Evolutionary conservation across 1,140 invertebrate species (phyloP), one percentile per base, ranked within the genome.

Genomic region (Drosophila tani): DNA sequence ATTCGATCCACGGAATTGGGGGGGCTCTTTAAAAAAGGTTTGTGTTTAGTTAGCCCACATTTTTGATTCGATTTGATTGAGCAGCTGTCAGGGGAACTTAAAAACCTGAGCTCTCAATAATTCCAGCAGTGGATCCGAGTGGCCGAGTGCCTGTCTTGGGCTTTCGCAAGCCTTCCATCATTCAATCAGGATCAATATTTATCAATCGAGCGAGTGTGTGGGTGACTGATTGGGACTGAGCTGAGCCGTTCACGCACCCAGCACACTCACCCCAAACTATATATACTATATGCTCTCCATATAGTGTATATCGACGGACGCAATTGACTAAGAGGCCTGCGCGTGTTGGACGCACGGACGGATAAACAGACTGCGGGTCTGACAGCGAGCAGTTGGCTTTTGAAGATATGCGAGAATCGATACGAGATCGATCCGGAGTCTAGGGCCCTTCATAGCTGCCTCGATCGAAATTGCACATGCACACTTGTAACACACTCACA

Each of bases 151-250:
- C 70, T 69, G 81, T 66, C 75, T 66, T 9, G 45, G 82, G 67
- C 75, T 80, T 69, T 80, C 67, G 84, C 78, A 78, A 88, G 84
- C 84, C 77, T 84, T 87, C 85, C 84, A 87, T 87, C 84, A 87
- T 87, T 87, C 84, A 87, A 87, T 87, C 84, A 87, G 84, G 84
- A 87, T 87, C 84, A 87, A 90, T 87, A 87, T 90, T 87, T 87
- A 84, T 88, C 82, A 87, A 84, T 88, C 77, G 87, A 88, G 68
- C 64, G 62, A 41, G 53, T 71, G 75, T 66, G 68, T 51, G 65
- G 68, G 59, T 51, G 43, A 59, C 45, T 66, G 57, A 79, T 55
- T 67, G 53, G 40, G 53, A 35, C 53, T n/a, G n/a, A n/a, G 53
- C 53, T 56, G 19, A 56, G 53, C 53, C 53, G n/a, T 75, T 41